Conservation (phyloP, 2,113 vertebrate genomes). For the Herpetotheres cachinnans region DNA sequence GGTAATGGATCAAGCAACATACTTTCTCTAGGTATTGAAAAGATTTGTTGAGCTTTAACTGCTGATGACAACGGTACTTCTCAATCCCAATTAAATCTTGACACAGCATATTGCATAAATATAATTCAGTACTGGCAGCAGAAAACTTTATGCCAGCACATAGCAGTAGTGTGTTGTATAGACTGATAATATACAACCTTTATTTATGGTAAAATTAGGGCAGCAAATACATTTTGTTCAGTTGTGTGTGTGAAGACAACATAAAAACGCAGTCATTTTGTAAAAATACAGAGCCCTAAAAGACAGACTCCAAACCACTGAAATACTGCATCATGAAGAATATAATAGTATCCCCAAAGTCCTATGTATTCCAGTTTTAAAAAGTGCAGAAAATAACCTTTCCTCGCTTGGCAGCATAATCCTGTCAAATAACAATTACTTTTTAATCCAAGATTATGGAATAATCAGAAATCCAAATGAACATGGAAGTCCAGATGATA, state of each 20-base stretch:
- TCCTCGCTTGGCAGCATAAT: not conserved
- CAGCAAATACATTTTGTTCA: not conserved
- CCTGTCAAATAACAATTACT: accelerated
- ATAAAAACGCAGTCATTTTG: not conserved
- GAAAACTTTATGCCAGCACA: not conserved
- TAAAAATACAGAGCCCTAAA: not conserved
- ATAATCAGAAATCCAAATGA: not conserved
- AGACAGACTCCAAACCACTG: not conserved
- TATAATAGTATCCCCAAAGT: not conserved
- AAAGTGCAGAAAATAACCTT: not conserved
- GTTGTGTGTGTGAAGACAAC: not conserved
- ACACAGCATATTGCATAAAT: not conserved
- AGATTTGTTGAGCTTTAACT: not conserved
- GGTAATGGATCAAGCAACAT: not conserved
- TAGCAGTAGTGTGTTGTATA: not conserved
- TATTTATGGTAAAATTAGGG: not conserved
- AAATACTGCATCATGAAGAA: not conserved
- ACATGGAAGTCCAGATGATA: accelerated
- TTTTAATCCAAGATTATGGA: not conserved
- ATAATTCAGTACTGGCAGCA: not conserved
- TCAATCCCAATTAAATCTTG: not conserved
- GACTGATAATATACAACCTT: not conserved
- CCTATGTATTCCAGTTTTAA: accelerated
- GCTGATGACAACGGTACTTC: not conserved
- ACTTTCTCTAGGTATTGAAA: not conserved